Base-by-base conservation (phyloP, 92 coral and sea anemone genomes). In the Pocillopora grandis region DNA sequence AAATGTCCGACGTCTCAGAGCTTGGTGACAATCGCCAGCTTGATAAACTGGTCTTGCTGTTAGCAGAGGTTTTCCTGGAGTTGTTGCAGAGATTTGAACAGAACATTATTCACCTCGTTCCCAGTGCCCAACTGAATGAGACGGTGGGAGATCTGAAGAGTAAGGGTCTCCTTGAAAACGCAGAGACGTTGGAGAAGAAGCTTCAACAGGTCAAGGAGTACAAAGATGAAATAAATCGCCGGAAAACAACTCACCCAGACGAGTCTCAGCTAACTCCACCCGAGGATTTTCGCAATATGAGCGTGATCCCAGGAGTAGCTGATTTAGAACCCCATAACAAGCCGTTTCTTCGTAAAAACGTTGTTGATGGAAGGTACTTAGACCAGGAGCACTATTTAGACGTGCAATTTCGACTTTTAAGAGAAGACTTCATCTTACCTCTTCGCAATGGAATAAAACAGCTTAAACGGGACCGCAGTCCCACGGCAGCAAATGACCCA, bases 371-470 rank as follows among this genome's bases (percentile, higher is more conserved):
- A 31, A 81, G 91, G 27, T 95, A 88, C 75, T 58, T 66, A n/a
- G 66, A 80, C 79, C 92, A 90, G 33, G 90, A 92, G 70, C 98
- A 95, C 66, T 95, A 95, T 27, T 87, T 95, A 19, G 98, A 95
- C 75, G 94, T 95, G 14, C 98, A 95, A 77, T 95, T 92, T 83
- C 94, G 98, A 17, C 87, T 95, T 36, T 80, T 95, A 15, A 74
- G 95, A 35, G 98, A 95, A 66, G 98, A 95, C 84, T 95, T 88
- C 17, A 65, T 95, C 75, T 71, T 87, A 19, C 92, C 92, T 2
- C 81, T 95, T 10, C 90, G 98, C 79, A 87, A 91, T 1, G 89
- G 95, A 35, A 81, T 92, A 64, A 85, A 75, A 23, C 69, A 88
- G 11, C 83, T 90, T 56, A 79, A 79, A 60, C 76, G 37, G 62